These are phyloP conservation scores for Pocota personata DNA, from an alignment of 2,888 invertebrate species.

Conservation along the genomic window DNA sequence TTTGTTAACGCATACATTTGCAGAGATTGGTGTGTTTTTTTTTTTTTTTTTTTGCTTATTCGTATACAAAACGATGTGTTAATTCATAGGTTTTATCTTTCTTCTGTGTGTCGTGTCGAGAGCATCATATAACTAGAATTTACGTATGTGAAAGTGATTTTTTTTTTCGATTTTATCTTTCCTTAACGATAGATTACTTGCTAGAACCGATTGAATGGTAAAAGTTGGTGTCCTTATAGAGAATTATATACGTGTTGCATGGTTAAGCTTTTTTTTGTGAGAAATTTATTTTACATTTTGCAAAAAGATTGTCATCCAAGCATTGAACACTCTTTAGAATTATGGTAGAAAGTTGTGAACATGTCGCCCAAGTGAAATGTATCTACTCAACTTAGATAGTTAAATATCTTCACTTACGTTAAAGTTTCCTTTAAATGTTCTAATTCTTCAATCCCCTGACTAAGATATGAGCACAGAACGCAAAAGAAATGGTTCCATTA, in stretches of 20 bases:
- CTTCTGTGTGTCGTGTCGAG: neutral
- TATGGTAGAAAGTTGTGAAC: too few species aligned
- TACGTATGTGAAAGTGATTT: conserved; percentile 7
- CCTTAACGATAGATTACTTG: neutral
- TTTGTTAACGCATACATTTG: conserved; percentile 63
- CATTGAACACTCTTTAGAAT: too few species aligned
- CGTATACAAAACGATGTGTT: conserved; percentile 42
- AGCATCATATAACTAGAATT: neutral
- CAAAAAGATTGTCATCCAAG: too few species aligned
- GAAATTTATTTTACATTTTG: neutral
- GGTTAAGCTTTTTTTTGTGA: neutral
- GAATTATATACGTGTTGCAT: conserved; percentile 15
- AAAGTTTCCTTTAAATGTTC: neutral
- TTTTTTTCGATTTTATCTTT: neutral
- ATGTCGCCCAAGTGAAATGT: neutral
- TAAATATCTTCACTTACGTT: neutral
- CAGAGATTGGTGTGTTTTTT: conserved; percentile 32
- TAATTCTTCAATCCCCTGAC: neutral
- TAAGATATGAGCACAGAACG: neutral
- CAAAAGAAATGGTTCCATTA: neutral
- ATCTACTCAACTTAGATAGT: neutral
- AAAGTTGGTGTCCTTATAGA: neutral
- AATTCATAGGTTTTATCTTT: conserved; percentile 48
- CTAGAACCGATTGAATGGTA: neutral
- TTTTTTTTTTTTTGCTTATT: conserved; percentile 22